phyloP scores from a whole-genome alignment of 1,140 invertebrate species.

The Drosophila lacertosa region DNA sequence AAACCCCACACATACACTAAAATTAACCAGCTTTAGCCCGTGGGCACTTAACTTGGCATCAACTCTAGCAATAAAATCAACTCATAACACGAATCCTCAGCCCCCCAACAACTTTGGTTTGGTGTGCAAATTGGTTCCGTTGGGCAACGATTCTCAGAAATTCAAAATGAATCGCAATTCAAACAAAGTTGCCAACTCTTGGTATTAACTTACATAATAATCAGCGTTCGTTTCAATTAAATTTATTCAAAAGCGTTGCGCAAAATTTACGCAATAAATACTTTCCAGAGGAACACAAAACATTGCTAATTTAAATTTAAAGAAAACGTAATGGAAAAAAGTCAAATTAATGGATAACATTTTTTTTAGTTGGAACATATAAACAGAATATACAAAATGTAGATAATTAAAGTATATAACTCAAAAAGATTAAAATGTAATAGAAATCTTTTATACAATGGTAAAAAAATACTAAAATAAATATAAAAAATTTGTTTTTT shows the following conservation, averaged over 20 bases:
- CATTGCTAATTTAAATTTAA: not conserved
- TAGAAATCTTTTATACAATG: too few species aligned
- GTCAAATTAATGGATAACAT: not conserved
- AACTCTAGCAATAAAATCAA: slow-evolving; percentile 70
- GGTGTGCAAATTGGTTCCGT: slow-evolving; percentile 1
- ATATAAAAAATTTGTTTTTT: too few species aligned
- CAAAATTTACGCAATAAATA: not conserved
- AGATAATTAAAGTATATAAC: too few species aligned
- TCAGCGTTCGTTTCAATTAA: not conserved
- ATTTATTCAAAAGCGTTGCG: not conserved
- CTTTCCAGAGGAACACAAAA: not conserved
- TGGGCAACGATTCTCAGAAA: not conserved
- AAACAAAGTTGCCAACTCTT: not conserved
- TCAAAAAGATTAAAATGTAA: too few species aligned
- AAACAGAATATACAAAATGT: too few species aligned
- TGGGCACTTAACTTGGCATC: slow-evolving; percentile 63
- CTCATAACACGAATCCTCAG: slow-evolving; percentile 18
- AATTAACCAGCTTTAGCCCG: slow-evolving; percentile 69
- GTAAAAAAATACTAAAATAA: too few species aligned
- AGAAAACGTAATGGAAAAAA: too few species aligned
- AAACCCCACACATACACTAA: slow-evolving; percentile 39
- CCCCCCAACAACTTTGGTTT: not conserved
- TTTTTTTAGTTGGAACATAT: too few species aligned
- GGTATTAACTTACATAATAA: not conserved
- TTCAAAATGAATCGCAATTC: not conserved